phyloP scores from a whole-genome alignment of 2,797 vertebrate genomes.

The Serranus cabrilla region DNA sequence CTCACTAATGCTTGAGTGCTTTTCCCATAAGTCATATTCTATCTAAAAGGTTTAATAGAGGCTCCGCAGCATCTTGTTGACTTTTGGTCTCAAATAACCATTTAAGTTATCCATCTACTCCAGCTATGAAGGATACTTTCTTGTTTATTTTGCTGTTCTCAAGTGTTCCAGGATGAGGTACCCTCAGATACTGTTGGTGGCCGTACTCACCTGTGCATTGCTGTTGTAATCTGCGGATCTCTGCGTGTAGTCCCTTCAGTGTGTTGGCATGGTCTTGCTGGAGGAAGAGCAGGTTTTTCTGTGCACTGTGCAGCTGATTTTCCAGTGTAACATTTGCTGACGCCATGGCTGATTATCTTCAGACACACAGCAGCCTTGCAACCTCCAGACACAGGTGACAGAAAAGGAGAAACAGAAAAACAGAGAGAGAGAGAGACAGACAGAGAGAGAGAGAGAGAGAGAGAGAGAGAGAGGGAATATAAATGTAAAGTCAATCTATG shows the following conservation, averaged over 20 bases:
- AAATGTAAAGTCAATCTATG: conserved; percentile 5
- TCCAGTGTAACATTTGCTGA: conserved; percentile 90
- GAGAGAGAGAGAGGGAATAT: conserved; percentile 11
- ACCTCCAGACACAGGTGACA: conserved; percentile 47
- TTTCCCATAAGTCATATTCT: conserved; percentile 33
- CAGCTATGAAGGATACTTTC: background rate
- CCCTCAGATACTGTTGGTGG: background rate
- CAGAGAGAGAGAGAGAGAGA: conserved; percentile 12
- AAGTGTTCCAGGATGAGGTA: background rate
- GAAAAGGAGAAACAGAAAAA: conserved; percentile 6
- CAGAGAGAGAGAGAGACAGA: conserved; percentile 23
- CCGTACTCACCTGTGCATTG: conserved; percentile 92
- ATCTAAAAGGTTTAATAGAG: conserved; percentile 35
- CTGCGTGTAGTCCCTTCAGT: conserved; percentile 93
- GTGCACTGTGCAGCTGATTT: conserved; percentile 96
- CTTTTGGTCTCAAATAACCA: conserved; percentile 13
- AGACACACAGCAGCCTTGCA: conserved; percentile 34
- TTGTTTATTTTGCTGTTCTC: background rate
- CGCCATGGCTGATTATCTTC: conserved; percentile 88
- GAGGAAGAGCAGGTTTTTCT: conserved; percentile 98
- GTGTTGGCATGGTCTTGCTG: conserved; percentile 96
- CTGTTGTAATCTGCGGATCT: conserved; percentile 96
- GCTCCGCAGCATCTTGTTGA: conserved; percentile 12
- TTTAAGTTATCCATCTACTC: background rate
- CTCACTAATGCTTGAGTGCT: conserved; percentile 15